Evolutionary conservation across 2,797 vertebrate genomes (phyloP), one percentile per base, ranked within the genome.

Genomic region (Podarcis siculus): DNA sequence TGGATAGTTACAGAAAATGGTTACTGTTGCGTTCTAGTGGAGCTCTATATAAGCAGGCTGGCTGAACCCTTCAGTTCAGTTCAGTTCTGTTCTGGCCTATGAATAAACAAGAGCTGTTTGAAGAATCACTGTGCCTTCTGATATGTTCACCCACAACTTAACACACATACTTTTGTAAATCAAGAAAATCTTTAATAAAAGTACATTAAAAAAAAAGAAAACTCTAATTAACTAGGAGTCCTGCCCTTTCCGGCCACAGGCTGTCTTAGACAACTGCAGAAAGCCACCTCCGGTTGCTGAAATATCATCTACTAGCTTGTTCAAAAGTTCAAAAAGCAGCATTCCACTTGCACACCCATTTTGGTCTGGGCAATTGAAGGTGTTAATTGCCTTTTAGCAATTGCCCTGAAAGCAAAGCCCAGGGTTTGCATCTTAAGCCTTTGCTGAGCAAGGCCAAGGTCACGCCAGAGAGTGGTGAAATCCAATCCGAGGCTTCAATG

Each of bases 401-500:
- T 73, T 55, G 49, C 49, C 79, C 23, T 64, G n/a, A 42, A 27
- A 27, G 25, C 80, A 82, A 82, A 37, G 37, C 61, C 32, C 35
- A 39, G n/a, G 69, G 30, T 45, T 81, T 66, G 55, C 69, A 55
- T 77, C 72, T 83, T 78, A 87, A 87, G 73, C 72, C 39, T 76
- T 39, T 4, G 66, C 9, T 35, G 32, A 69, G 25, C 72, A 76
- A 15, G 25, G 61, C 80, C 79, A 87, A 87, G 86, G 86, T 87
- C 86, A 78, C 32, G 7, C 61, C 32, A 77, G 82, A 87, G 61
- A 87, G 61, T 73, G 25, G 45, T 88, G 81, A 83, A 83, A 88
- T 78, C 73, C 78, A 42, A 88, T 69, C 42, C 12, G 37, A 55
- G 42, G 42, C 81, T 66, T 77, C 72, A 71, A 37, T 87, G 86